Evolutionary conservation across 2,113 vertebrate species (phyloP).

Genomic region (Phainopepla nitens): DNA sequence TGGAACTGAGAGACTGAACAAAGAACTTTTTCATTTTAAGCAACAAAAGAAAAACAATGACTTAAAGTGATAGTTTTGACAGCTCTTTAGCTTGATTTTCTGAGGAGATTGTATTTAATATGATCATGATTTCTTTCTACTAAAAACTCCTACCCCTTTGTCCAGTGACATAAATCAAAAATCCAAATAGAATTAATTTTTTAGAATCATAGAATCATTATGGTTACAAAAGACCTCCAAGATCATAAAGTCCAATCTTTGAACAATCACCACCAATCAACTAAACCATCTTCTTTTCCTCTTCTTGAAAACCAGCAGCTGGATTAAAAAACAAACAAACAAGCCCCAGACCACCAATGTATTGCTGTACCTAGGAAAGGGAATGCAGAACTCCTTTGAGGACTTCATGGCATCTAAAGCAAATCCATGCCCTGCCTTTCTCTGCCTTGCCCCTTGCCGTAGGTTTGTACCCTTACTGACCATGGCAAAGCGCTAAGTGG

Average conservation of each 20-base stretch:
- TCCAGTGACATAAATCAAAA: background rate
- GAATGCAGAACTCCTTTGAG: background rate
- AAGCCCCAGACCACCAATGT: background rate
- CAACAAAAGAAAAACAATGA: background rate
- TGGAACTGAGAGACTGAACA: background rate
- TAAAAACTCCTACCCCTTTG: background rate
- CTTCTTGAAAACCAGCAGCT: background rate
- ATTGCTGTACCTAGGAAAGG: background rate
- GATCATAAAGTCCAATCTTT: background rate
- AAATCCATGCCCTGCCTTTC: background rate
- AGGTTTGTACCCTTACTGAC: background rate
- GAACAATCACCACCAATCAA: background rate
- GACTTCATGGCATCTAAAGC: background rate
- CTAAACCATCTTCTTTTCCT: background rate
- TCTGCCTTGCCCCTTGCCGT: background rate
- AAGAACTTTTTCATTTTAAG: background rate
- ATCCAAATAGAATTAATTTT: background rate
- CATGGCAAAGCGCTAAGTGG: fast-evolving
- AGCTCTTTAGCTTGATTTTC: background rate
- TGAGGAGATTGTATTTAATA: background rate
- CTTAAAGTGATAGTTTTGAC: background rate
- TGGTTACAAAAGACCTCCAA: background rate
- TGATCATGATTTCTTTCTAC: background rate
- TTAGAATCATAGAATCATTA: background rate
- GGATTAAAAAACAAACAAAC: background rate